Percentiles rank a stretch among this genome's conserved stretches.
These are phyloP conservation scores for Callocephalon fimbriatum DNA, from an alignment of 2,113 vertebrate genomes.

Conservation along the genomic window DNA sequence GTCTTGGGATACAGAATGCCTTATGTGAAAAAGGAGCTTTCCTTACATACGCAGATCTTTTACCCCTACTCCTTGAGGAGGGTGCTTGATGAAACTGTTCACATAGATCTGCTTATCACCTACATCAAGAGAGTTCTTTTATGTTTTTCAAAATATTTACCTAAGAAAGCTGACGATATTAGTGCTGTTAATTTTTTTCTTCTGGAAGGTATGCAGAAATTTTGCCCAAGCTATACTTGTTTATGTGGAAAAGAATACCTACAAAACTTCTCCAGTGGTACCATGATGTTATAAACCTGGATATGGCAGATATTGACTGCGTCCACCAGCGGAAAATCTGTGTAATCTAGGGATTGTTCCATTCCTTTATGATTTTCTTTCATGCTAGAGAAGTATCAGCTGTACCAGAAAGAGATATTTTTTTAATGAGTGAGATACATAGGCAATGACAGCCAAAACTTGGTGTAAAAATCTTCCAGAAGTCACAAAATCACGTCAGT, in stretches of 20 bases:
- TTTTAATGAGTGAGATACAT: not conserved
- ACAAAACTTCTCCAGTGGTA: not conserved
- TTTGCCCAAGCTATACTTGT: not conserved
- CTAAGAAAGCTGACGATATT: not conserved
- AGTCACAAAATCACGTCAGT: not conserved
- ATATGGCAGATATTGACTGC: not conserved
- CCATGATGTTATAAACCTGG: not conserved
- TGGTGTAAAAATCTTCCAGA: not conserved
- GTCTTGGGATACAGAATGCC: not conserved
- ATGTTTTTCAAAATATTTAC: not conserved
- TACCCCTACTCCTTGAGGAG: not conserved
- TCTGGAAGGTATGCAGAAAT: not conserved
- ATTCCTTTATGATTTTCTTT: not conserved
- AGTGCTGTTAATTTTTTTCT: not conserved
- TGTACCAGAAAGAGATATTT: not conserved
- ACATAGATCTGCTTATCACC: not conserved
- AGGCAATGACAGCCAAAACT: not conserved
- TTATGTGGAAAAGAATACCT: not conserved
- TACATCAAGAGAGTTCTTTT: not conserved
- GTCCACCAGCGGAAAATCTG: not conserved
- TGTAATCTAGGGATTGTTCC: not conserved
- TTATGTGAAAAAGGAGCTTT: not conserved
- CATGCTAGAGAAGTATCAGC: not conserved
- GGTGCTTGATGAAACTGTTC: not conserved
- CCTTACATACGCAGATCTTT: not conserved